Conservation (phyloP, 2,888 invertebrate species). For the Calliphora vomitoria region DNA sequence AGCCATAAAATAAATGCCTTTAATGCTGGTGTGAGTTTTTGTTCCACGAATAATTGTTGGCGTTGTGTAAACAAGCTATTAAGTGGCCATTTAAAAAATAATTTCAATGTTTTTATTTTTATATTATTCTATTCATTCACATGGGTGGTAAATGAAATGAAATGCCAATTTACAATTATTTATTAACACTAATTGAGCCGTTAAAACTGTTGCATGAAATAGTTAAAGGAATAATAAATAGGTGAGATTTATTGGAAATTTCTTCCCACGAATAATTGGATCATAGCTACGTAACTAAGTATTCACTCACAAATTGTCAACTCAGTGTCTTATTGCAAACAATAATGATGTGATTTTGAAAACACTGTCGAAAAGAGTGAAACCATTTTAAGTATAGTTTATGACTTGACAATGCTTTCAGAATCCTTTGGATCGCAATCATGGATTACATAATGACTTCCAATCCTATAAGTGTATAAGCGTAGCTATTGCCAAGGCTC, state of each 20-base stretch:
- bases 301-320: too few relatives aligned
- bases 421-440: too few relatives aligned
- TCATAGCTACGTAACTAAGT: not conserved
- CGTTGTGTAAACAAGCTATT: conserved; percentile 69
- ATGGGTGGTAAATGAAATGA: conserved; percentile 50
- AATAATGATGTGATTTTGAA: too few relatives aligned
- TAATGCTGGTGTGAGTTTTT: not conserved
- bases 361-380: too few relatives aligned
- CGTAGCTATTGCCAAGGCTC: too few relatives aligned
- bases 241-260: not conserved
- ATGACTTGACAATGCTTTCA: too few relatives aligned
- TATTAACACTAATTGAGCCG: conserved; percentile 42
- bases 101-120: conserved; percentile 30
- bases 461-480: too few relatives aligned
- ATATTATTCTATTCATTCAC: not conserved
- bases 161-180: conserved; percentile 31
- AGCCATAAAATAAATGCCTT: conserved; percentile 15
- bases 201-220: not conserved
- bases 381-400: too few relatives aligned
- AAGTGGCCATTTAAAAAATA: conserved; percentile 56
- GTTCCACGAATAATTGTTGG: conserved; percentile 31
- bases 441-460: too few relatives aligned
- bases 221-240: conserved; percentile 13
- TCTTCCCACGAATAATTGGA: not conserved
- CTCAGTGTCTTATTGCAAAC: too few relatives aligned